phyloP scores from a whole-genome alignment of 2,888 invertebrate genomes.

The Drosophila setosimentum region DNA sequence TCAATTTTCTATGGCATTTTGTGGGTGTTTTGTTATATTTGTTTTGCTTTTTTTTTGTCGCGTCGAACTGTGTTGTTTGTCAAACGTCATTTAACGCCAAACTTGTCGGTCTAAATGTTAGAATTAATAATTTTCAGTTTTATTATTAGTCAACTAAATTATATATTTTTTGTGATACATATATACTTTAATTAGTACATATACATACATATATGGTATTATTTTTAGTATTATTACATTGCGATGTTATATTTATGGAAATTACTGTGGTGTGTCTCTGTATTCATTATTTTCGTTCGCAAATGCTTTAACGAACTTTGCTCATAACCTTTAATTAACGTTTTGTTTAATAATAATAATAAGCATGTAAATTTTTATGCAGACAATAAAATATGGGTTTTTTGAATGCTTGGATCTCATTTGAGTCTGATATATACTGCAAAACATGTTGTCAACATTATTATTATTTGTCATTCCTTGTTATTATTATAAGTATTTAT shows the following conservation, averaged over 20 bases:
- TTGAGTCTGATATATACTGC: conserved; percentile 51
- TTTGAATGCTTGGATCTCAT: conserved; percentile 42
- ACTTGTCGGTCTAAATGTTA: conserved; percentile 37
- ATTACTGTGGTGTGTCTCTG: conserved; percentile 36
- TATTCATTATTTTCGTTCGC: conserved; percentile 40
- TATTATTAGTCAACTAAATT: conserved; percentile 74
- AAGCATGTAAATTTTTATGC: conserved; percentile 60
- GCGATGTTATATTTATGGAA: conserved; percentile 61
- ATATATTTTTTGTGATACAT: conserved; percentile 64
- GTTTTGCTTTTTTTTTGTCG: not conserved
- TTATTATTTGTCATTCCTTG: conserved; percentile 58
- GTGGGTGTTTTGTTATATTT: not conserved
- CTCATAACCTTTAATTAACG: conserved; percentile 47
- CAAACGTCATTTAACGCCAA: conserved; percentile 23
- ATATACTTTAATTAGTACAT: conserved; percentile 75
- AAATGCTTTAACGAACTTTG: conserved; percentile 68
- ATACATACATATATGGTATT: conserved; percentile 62
- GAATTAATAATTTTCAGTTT: conserved; percentile 47
- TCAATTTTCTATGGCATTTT: conserved; percentile 35
- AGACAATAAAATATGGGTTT: conserved; percentile 70
- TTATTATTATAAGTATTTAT: conserved; percentile 27
- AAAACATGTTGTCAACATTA: conserved; percentile 64
- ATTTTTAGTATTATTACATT: conserved; percentile 37
- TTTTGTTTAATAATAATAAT: conserved; percentile 61
- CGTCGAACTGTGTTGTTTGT: conserved; percentile 3